Evolutionary conservation across 1,140 invertebrate species (phyloP).

Genomic region (Copidosoma floridanum): DNA sequence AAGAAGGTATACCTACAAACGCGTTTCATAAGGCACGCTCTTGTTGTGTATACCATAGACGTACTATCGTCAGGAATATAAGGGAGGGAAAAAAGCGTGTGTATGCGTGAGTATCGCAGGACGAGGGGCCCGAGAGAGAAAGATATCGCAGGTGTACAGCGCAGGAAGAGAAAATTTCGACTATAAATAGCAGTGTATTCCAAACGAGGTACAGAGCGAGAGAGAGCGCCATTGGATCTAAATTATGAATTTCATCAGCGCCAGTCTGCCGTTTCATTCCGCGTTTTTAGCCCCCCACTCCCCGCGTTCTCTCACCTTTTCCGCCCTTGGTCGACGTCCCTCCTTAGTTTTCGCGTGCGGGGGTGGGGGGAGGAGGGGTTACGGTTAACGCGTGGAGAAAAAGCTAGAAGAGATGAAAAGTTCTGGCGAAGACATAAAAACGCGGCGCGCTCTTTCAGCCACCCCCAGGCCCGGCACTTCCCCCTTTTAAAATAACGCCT

Average conservation of each 20-base stretch:
- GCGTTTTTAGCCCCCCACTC: slow-evolving; percentile 46
- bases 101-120: too few relatives aligned
- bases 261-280: slow-evolving; percentile 58
- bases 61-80: too few relatives aligned
- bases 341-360: background rate
- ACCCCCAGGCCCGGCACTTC: slow-evolving; percentile 47
- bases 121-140: too few relatives aligned
- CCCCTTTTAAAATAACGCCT: slow-evolving; percentile 58
- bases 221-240: slow-evolving; percentile 56
- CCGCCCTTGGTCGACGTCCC: slow-evolving; percentile 12
- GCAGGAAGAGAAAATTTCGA: slow-evolving; percentile 56
- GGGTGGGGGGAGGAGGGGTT: background rate
- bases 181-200: slow-evolving; percentile 59
- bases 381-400: background rate
- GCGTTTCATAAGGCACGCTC: too few relatives aligned
- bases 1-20: too few relatives aligned
- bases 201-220: slow-evolving; percentile 52
- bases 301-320: slow-evolving; percentile 21
- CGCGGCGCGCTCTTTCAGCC: slow-evolving; percentile 36
- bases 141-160: too few relatives aligned
- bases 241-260: slow-evolving; percentile 60
- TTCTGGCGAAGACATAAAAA: slow-evolving; percentile 59
- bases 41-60: too few relatives aligned
- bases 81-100: too few relatives aligned
- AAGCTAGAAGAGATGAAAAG: slow-evolving; percentile 51